Evolutionary conservation across 2,797 vertebrate species (phyloP).

Genomic region (Falco berigora): DNA sequence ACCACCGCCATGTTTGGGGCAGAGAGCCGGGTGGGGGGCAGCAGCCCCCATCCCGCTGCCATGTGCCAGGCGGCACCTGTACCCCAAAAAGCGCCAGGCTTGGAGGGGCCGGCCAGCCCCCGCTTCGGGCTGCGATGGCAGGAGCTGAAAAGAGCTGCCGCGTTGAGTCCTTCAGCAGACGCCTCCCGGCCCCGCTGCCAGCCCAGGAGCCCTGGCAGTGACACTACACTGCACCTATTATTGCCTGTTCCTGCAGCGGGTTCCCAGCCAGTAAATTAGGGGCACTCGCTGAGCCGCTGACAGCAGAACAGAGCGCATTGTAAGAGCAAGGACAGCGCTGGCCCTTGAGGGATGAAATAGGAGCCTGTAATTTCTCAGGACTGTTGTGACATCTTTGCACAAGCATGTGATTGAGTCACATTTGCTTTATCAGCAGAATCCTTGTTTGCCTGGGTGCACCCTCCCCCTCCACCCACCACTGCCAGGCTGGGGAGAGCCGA

Average conservation of each 20-base stretch:
- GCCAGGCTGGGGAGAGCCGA: neutral
- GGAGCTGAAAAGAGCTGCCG: neutral
- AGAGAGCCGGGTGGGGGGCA: neutral
- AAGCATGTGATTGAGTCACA: constrained; percentile 69
- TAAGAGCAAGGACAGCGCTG: constrained; percentile 27
- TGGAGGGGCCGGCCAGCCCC: neutral
- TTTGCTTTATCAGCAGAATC: constrained; percentile 70
- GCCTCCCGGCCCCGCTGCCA: neutral
- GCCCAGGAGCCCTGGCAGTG: neutral
- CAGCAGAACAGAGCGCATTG: constrained; percentile 59
- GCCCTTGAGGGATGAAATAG: constrained; percentile 61
- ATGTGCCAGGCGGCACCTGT: too few relatives aligned
- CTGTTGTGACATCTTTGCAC: constrained; percentile 71
- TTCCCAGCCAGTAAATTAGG: constrained; percentile 64
- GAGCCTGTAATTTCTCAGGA: constrained; percentile 67
- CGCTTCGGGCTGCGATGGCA: rapidly evolving
- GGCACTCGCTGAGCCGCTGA: constrained; percentile 8
- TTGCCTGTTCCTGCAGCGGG: neutral
- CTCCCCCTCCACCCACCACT: neutral
- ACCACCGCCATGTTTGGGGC: neutral
- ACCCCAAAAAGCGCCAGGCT: rapidly evolving
- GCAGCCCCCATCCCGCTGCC: rapidly evolving
- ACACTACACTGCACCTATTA: constrained; percentile 3
- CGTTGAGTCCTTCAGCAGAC: neutral
- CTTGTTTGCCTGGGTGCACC: constrained; percentile 55